Conservation (phyloP, 1,140 invertebrate genomes). For the Manduca sexta region DNA sequence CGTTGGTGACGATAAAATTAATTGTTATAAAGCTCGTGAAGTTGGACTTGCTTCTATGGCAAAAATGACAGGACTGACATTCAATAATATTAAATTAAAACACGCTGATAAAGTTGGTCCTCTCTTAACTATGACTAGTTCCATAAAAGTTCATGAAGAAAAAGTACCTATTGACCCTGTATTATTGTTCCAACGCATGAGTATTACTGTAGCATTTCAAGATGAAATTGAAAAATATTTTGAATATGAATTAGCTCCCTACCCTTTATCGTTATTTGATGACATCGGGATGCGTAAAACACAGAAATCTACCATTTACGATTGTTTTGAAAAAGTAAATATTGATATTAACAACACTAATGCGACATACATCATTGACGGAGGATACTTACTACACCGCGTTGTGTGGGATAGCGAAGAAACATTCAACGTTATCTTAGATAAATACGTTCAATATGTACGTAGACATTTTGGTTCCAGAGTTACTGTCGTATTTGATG, state of each 20-base stretch:
- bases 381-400: conserved; percentile 34
- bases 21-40: conserved; percentile 52
- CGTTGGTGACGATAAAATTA: conserved; percentile 43
- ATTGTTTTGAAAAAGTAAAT: conserved; percentile 32
- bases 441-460: conserved; percentile 25
- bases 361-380: conserved; percentile 27
- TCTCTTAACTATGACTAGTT: conserved; percentile 32
- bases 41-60: conserved; percentile 30
- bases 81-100: conserved; percentile 47
- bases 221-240: conserved; percentile 42
- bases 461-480: conserved; percentile 32
- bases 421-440: conserved; percentile 36
- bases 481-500: conserved; percentile 36
- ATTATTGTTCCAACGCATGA: conserved; percentile 54
- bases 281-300: conserved; percentile 29
- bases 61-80: conserved; percentile 33
- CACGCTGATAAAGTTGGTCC: conserved; percentile 41
- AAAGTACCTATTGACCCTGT: conserved; percentile 41
- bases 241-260: conserved; percentile 40
- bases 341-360: conserved; percentile 21
- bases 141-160: conserved; percentile 39
- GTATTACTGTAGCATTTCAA: conserved; percentile 15
- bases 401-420: conserved; percentile 34
- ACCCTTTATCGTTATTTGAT: conserved; percentile 40
- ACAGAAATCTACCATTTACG: conserved; percentile 40